phyloP scores from a whole-genome alignment of 2,113 vertebrate species.

The Prietella phreatophila region DNA sequence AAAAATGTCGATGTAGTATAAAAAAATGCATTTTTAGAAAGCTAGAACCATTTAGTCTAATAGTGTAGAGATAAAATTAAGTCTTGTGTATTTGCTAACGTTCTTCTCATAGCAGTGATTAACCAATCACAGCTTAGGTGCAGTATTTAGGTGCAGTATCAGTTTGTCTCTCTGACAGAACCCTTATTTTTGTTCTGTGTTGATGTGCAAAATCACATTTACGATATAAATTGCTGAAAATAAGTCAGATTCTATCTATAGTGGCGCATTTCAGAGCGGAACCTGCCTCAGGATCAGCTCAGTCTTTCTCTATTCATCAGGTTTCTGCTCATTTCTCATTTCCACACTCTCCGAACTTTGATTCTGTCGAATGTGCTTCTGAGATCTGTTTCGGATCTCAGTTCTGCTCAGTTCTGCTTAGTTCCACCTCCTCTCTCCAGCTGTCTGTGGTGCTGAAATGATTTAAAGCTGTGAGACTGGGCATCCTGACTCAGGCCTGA shows the following conservation, averaged over 20 bases:
- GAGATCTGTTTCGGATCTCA: background rate
- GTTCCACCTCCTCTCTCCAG: background rate
- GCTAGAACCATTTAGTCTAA: background rate
- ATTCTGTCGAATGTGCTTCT: background rate
- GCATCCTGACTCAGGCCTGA: background rate
- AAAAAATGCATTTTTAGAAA: background rate
- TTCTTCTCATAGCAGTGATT: background rate
- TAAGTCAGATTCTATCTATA: background rate
- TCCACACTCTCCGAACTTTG: background rate
- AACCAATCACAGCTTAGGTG: background rate
- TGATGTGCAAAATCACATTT: background rate
- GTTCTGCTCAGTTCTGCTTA: background rate
- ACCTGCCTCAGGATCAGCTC: background rate
- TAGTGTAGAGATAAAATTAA: background rate
- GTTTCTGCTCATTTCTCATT: background rate
- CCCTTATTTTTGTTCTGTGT: background rate
- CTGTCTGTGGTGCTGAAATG: constrained; percentile 2
- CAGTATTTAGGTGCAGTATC: no score
- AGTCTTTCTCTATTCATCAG: background rate
- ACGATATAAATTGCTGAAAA: background rate
- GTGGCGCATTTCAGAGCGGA: background rate
- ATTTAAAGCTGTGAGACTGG: background rate
- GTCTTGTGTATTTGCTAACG: background rate
- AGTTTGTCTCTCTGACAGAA: background rate
- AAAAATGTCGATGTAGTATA: background rate